Base-by-base conservation (phyloP, 2,113 vertebrate genomes). In the Nothobranchius furzeri region DNA sequence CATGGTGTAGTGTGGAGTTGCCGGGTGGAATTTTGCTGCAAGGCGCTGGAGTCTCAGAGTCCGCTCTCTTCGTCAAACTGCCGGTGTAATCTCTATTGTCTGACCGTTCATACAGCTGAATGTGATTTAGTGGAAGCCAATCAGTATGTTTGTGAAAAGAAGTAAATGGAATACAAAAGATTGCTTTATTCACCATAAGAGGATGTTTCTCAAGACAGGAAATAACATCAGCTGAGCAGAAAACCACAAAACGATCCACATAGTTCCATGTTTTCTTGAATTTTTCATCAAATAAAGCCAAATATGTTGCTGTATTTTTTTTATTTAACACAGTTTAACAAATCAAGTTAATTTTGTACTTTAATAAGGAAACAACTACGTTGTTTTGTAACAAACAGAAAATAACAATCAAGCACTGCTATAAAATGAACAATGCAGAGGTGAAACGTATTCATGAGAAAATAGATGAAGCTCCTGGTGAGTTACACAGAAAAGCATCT, bases 21-120 rank as follows among this genome's bases (percentile, higher is more conserved):
- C 92, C 93, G 94, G 92, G 94, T 93, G 93, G 93, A 93, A 93
- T 94, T 93, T 94, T 91, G 93, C 93, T 93, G 92, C 91, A 92
- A 94, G 93, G 92, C 93, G 93, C 92, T 90, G 92, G 93, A 93
- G 92, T 90, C 85, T 91, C 67, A 75, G 88, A 92, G 92, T 93
- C 87, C 87, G 85, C 92, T 93, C 86, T 87, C 88, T 86, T 89
- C 76, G 85, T 83, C 66, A 60, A 73, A 24, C 75, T 91, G 83
- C 86, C 64, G 76, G 77, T 90, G 87, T 91, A 89, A 92, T 93
- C 91, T 92, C 85, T 65, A 71, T 80, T 89, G 91, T 92, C 91
- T 93, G 88, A 73, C 78, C 73, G 67, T 80, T 74, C 88, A 88
- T 87, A 84, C 82, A 83, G 84, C 87, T 76, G 84, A 92, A 91